Conservation (phyloP, 2,113 vertebrate genomes). For the Myanophis thanlyinensis region DNA sequence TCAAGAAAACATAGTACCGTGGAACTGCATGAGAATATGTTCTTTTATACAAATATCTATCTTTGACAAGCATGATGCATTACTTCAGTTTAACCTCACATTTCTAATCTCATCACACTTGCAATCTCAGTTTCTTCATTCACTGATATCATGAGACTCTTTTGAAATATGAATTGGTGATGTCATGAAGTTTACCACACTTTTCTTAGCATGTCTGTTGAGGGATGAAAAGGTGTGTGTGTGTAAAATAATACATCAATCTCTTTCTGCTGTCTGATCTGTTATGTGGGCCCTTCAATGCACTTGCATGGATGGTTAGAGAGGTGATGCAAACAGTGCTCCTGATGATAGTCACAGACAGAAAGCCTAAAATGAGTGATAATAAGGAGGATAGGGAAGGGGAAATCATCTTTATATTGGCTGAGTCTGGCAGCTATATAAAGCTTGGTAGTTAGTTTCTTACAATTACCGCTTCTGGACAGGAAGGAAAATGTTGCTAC, state of each 20-base stretch:
- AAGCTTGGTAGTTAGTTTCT: background rate
- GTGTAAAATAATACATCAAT: background rate
- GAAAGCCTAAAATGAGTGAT: background rate
- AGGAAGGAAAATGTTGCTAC: background rate
- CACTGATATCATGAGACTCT: background rate
- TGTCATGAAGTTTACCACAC: background rate
- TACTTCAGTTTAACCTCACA: background rate
- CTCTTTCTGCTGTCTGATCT: background rate
- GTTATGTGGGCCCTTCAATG: background rate
- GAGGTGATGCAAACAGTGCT: background rate
- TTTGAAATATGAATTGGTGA: background rate
- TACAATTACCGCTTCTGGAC: background rate
- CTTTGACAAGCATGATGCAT: background rate
- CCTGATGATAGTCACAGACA: background rate
- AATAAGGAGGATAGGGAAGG: background rate
- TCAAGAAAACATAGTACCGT: background rate
- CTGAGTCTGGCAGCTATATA: background rate
- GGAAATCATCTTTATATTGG: background rate
- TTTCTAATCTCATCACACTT: background rate
- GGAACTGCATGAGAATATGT: background rate
- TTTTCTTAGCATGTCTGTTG: background rate
- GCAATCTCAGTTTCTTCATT: background rate
- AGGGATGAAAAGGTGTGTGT: background rate
- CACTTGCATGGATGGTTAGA: background rate
- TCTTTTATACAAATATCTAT: background rate